Evolutionary conservation across 2,888 invertebrate genomes (phyloP).

Genomic region (Hirtodrosophila alboralis): DNA sequence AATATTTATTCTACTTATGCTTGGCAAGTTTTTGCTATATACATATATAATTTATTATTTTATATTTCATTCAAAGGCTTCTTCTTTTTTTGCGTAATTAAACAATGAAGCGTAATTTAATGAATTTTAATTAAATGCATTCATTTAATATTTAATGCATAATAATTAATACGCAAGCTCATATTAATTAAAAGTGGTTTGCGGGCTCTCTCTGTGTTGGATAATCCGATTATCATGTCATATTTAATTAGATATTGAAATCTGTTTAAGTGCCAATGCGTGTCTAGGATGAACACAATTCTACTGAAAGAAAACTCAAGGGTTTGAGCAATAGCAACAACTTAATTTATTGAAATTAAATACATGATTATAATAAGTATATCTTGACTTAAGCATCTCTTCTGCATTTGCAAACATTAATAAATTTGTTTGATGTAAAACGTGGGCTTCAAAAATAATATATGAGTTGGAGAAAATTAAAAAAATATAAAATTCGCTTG

Average conservation of each 20-base stretch:
- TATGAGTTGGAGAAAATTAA: too few relatives aligned
- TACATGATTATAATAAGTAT: too few relatives aligned
- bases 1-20: not conserved
- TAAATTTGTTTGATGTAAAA: not conserved
- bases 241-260: conserved; percentile 42
- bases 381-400: too few relatives aligned
- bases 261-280: conserved; percentile 18
- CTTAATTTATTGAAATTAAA: too few relatives aligned
- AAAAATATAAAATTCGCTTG: conserved; percentile 23
- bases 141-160: conserved; percentile 11
- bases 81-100: too few relatives aligned
- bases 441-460: not conserved
- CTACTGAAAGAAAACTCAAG: too few relatives aligned
- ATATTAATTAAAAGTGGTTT: conserved; percentile 17
- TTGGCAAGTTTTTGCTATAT: too few relatives aligned
- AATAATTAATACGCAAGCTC: conserved; percentile 12
- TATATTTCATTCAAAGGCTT: too few relatives aligned
- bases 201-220: not conserved
- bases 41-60: too few relatives aligned
- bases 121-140: conserved; percentile 16
- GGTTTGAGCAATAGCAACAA: too few relatives aligned
- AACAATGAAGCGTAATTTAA: conserved; percentile 12
- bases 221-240: conserved; percentile 43
- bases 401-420: not conserved
- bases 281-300: too few relatives aligned